Evolutionary conservation across 2,113 vertebrate species (phyloP).

Genomic region (Pelusios castaneus): DNA sequence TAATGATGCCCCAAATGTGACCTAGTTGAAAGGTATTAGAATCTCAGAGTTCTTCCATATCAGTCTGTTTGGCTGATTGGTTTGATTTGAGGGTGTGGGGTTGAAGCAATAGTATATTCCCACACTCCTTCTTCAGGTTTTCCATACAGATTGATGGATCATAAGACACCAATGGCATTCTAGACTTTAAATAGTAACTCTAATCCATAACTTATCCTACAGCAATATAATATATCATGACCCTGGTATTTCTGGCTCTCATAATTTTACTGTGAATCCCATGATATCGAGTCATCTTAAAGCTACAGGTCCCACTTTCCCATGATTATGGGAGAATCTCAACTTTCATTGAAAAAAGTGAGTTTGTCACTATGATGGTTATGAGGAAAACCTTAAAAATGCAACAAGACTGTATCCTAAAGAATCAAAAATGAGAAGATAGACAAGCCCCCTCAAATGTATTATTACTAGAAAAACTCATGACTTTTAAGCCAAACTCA

Average conservation of each 20-base stretch:
- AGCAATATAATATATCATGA: background rate
- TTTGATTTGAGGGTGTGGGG: accelerated
- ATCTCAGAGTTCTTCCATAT: background rate
- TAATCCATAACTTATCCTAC: background rate
- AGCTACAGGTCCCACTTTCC: background rate
- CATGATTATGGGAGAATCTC: background rate
- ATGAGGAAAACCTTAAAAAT: background rate
- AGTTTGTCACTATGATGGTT: accelerated
- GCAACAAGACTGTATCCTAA: background rate
- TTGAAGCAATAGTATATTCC: background rate
- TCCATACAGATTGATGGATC: background rate
- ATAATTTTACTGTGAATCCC: background rate
- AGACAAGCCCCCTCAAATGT: background rate
- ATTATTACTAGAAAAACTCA: background rate
- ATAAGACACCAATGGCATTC: background rate
- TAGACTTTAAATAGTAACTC: background rate
- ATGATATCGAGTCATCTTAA: background rate
- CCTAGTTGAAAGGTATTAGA: background rate
- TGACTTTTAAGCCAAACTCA: background rate
- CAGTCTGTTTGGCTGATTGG: background rate
- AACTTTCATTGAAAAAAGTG: background rate
- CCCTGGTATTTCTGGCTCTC: background rate
- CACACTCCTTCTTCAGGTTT: background rate
- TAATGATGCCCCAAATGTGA: background rate
- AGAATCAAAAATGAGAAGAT: background rate